Evolutionary conservation across 2,888 invertebrate genomes (phyloP), one percentile per base, ranked within the genome.

Genomic region (Alloscopus bannaensis): DNA sequence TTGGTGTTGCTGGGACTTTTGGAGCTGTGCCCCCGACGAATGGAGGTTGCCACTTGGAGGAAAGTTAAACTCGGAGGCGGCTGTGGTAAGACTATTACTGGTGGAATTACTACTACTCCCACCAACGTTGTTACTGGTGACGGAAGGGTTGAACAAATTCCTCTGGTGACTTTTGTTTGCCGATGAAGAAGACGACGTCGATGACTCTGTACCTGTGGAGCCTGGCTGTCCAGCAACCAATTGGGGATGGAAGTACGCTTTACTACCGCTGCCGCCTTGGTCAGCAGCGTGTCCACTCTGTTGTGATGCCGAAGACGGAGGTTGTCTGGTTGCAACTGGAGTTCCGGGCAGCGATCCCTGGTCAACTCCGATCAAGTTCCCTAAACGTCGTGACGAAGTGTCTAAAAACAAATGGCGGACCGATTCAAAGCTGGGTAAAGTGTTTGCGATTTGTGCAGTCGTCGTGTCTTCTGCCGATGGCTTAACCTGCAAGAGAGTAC

Each of bases 291-390:
- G 57, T 11, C 64, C 70, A 22, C 52, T 20, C 18, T 36, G 20
- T 28, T 71, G 31, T 24, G 62, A 29, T 47, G 65, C 64, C 2
- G 73, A 66, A 65, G 71, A 76, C 2, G 73, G 70, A 65, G 71
- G 79, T 47, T 76, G 76, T 22, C 72, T 40, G 26, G 29, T 59
- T 22, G 75, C 73, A 40, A 79, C 81, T 45, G 78, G 78, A 70
- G 73, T 78, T 65, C 73, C 73, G 29, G 60, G 80, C 18, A 68
- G 65, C n/a, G 60, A 73, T 55, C 82, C 76, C 76, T 86, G 85
- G 87, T 93, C 93, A 86, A 94, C 92, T 76, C 93, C 93, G 86
- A 93, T 92, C 64, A 86, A 69, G 66, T 80, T 83, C 24, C 64
- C 80, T 84, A 92, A 90, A 87, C 91, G 90, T 84, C 90, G 90